Conservation (phyloP, 2,113 vertebrate genomes). For the Ramphastos sulfuratus region DNA sequence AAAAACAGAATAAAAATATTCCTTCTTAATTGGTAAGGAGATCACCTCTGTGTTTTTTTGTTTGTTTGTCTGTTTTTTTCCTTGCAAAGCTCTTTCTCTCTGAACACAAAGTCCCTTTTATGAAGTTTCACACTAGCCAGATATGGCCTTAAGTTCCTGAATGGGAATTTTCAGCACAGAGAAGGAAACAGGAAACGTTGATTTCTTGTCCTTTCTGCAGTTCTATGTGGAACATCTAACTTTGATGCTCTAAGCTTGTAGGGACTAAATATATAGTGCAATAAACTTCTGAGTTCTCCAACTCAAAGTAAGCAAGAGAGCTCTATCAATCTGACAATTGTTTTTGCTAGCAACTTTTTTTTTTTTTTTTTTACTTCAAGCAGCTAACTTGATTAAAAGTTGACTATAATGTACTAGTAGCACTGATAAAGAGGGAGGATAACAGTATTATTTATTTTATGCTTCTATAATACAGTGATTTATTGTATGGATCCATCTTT, state of each 20-base stretch:
- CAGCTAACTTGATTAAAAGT: background rate
- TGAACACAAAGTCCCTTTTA: slow-evolving; percentile 32
- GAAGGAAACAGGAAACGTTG: background rate
- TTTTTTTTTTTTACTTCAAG: background rate
- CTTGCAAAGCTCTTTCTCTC: background rate
- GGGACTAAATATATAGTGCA: background rate
- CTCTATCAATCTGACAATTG: background rate
- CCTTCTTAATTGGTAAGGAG: background rate
- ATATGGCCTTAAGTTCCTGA: background rate
- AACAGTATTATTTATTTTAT: background rate
- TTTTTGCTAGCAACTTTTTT: background rate
- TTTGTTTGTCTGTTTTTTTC: too few relatives aligned
- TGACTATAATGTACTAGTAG: background rate
- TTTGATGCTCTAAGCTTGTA: background rate
- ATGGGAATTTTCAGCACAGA: background rate
- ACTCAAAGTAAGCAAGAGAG: background rate
- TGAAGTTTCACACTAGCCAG: slow-evolving; percentile 4
- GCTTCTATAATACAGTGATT: background rate
- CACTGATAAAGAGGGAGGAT: background rate
- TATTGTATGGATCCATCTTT: background rate
- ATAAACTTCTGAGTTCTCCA: background rate
- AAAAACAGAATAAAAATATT: background rate
- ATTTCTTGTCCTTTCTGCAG: background rate
- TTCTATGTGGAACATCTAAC: background rate
- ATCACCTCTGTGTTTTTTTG: background rate